Percentiles rank a stretch among this genome's conserved stretches.
These are phyloP conservation scores for Andrena chrysosceles DNA, from an alignment of 2,888 invertebrate species.

Conservation along the genomic window DNA sequence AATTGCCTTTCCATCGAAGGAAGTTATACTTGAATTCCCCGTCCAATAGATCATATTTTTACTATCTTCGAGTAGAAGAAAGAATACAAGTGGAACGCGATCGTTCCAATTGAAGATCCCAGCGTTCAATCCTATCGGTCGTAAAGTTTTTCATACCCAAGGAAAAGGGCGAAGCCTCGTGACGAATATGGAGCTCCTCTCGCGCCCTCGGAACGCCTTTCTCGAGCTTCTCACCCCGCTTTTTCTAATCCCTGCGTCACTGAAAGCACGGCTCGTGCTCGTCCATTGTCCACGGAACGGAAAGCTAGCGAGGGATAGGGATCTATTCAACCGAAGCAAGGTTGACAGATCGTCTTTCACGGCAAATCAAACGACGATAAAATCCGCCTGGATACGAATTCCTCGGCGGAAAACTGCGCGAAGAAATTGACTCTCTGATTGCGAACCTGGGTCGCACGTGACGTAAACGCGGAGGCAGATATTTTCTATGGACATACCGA, in stretches of 20 bases:
- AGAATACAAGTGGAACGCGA: background rate
- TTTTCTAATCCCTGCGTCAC: slow-evolving; percentile 26
- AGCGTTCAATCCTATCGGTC: slow-evolving; percentile 34
- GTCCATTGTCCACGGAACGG: slow-evolving; percentile 54
- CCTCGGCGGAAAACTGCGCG: slow-evolving; percentile 11
- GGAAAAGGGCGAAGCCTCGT: slow-evolving; percentile 58
- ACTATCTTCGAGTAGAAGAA: background rate
- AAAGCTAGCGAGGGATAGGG: slow-evolving; percentile 34
- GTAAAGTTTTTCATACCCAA: slow-evolving; percentile 33
- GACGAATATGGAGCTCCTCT: slow-evolving; percentile 60
- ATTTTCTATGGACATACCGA: background rate
- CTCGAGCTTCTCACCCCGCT: slow-evolving; percentile 21
- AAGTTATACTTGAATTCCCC: background rate
- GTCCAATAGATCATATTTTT: background rate
- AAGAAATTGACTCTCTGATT: slow-evolving; percentile 44
- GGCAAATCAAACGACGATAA: slow-evolving; percentile 62
- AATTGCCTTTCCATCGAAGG: background rate
- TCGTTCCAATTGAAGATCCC: slow-evolving; percentile 11
- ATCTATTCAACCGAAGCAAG: slow-evolving; percentile 50
- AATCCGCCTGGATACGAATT: slow-evolving; percentile 49
- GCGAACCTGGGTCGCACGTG: slow-evolving; percentile 3
- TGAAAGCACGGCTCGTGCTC: slow-evolving; percentile 46
- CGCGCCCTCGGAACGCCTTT: slow-evolving; percentile 21
- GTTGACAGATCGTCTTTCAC: slow-evolving; percentile 56
- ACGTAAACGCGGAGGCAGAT: slow-evolving; percentile 1